Evolutionary conservation across 2,888 invertebrate genomes (phyloP), one percentile per base, ranked within the genome.

Genomic region (Drosophila austrosaltans): DNA sequence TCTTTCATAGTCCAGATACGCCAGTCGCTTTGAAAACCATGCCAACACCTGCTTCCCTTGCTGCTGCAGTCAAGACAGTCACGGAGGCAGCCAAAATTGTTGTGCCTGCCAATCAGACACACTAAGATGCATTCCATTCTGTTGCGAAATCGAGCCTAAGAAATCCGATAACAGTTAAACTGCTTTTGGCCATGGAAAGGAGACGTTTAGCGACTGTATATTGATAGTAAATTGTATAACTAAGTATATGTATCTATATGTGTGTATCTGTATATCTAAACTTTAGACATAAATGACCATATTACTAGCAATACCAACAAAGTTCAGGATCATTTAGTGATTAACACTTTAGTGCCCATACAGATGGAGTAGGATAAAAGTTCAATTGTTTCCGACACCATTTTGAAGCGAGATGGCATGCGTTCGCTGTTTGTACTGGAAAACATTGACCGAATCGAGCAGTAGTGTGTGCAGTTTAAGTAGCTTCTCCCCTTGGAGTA

Each of bases 1-100:
- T 97, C 91, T 97, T 96, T 82, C 95, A 96, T 86, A 94, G 28
- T 75, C 87, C 75, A 3, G 79, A 78, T 1, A 2, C 8, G 7
- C 16, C 44, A 32, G 16, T 63, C 54, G 54, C 36, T 4, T n/a
- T 8, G 6, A 2, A 40, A 3, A 0, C 30, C 1, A 67, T 60
- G 8, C 0, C 3, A 1, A 54, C 72, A n/a, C 1, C 59, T 3
- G 53, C 76, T 5, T 36, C 63, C 7, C 3, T 42, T 12, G 39
- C 59, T 10, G 54, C 12, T 48, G 66, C 61, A 7, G 4, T 57
- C 0, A 39, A 68, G n/a, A 40, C 10, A 3, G 63, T 42, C 12
- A 58, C 60, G 36, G 28, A 61, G 32, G 70, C 70, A 2, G 56
- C 12, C 4, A 79, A 70, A 4, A 60, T 53, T 16, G 25, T 70